Evolutionary conservation across 1,140 invertebrate species (phyloP).

Genomic region (Hyphantria cunea): DNA sequence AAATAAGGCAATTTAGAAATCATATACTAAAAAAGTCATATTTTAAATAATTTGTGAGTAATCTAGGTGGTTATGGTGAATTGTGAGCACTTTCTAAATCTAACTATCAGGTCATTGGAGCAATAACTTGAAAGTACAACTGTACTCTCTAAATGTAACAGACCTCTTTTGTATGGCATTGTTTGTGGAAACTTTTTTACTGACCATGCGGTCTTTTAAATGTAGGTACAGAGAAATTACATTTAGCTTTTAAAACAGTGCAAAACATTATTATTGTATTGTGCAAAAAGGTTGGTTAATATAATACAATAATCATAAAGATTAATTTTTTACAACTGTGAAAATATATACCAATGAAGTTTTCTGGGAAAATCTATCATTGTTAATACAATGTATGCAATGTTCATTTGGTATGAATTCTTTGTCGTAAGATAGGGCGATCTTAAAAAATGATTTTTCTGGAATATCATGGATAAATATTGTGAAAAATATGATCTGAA

Average conservation of each 20-base stretch:
- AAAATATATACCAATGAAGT: conserved; percentile 15
- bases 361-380: conserved; percentile 18
- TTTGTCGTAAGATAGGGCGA: too few species aligned
- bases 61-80: conserved; percentile 16
- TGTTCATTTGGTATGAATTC: not conserved
- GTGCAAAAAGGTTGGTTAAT: too few species aligned
- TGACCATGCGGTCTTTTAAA: too few species aligned
- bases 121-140: conserved; percentile 27
- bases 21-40: too few species aligned
- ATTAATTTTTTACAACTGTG: too few species aligned
- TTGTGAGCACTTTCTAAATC: conserved; percentile 24
- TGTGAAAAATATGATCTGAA: not conserved
- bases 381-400: not conserved
- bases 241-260: too few species aligned
- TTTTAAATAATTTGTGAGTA: too few species aligned
- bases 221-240: too few species aligned
- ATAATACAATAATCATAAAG: too few species aligned
- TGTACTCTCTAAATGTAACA: conserved; percentile 18
- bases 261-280: too few species aligned
- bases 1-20: too few species aligned
- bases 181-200: conserved; percentile 8
- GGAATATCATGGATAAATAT: not conserved
- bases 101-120: conserved; percentile 21
- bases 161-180: conserved; percentile 8
- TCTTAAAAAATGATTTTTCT: too few species aligned